These are phyloP conservation scores for Drosophila saltans DNA, from an alignment of 1,140 invertebrate genomes.

Conservation along the genomic window DNA sequence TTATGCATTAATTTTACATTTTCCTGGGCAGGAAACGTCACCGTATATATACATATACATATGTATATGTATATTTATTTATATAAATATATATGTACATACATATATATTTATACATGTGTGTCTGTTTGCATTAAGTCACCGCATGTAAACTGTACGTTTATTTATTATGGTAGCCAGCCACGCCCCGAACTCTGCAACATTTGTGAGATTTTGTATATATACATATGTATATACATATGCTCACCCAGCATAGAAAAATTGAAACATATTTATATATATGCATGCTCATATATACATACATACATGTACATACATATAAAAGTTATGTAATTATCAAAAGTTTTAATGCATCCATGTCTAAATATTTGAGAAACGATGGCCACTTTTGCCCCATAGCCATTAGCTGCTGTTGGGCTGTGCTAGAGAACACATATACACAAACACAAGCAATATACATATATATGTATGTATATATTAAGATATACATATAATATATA, in stretches of 20 bases:
- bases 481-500: too few relatives aligned
- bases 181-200: conserved; percentile 19
- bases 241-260: neutral
- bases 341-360: conserved; percentile 72
- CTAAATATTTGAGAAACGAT: conserved; percentile 41
- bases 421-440: conserved; percentile 9
- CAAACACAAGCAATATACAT: conserved; percentile 1
- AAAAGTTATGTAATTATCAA: conserved; percentile 81
- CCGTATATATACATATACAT: conserved; percentile 16
- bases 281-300: neutral
- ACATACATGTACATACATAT: conserved; percentile 22
- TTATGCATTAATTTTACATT: conserved; percentile 82
- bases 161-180: conserved; percentile 70
- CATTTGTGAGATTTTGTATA: conserved; percentile 62
- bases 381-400: conserved; percentile 1
- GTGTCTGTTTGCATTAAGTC: conserved; percentile 75
- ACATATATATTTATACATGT: conserved; percentile 29
- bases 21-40: conserved; percentile 47
- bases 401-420: neutral
- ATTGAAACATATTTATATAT: neutral
- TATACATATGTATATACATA: conserved; percentile 27
- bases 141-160: conserved; percentile 80
- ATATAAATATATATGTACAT: conserved; percentile 5
- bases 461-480: too few relatives aligned
- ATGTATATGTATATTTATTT: conserved; percentile 6